A percentile compares a stretch with the other conserved stretches of the same genome.
phyloP scores from a whole-genome alignment of 2,888 invertebrate genomes.

The Linnaemya vulpina region DNA sequence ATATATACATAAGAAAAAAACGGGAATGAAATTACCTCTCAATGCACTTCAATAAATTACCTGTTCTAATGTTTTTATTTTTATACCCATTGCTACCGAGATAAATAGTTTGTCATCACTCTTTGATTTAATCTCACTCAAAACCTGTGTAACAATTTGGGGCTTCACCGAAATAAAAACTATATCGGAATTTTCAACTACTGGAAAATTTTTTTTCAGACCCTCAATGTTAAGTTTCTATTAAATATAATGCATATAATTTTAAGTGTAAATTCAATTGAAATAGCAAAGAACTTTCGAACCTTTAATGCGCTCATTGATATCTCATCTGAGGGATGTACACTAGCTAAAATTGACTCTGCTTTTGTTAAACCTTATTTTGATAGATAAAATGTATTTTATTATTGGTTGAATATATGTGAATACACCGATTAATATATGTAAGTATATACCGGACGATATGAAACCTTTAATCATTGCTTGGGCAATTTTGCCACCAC shows the following conservation, averaged over 20 bases:
- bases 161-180: conserved; percentile 97
- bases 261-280: conserved; percentile 17
- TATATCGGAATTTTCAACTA: conserved; percentile 92
- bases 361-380: conserved; percentile 91
- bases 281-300: conserved; percentile 73
- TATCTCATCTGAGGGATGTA: conserved; percentile 89
- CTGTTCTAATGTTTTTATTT: conserved; percentile 90
- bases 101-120: conserved; percentile 90
- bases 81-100: conserved; percentile 96
- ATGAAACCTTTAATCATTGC: conserved; percentile 95
- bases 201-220: conserved; percentile 90
- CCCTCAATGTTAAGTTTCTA: conserved; percentile 91
- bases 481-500: conserved; percentile 96
- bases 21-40: too few species aligned
- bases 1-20: background rate
- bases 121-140: conserved; percentile 88
- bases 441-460: conserved; percentile 87
- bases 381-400: background rate
- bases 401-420: background rate
- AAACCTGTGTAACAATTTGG: conserved; percentile 89
- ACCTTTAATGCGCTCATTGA: conserved; percentile 91
- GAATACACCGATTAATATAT: background rate
- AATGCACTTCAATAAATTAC: conserved; percentile 83
- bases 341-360: conserved; percentile 93
- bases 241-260: conserved; percentile 71